Conservation (phyloP, 2,888 invertebrate species). For the Pilophorus perplexus region DNA sequence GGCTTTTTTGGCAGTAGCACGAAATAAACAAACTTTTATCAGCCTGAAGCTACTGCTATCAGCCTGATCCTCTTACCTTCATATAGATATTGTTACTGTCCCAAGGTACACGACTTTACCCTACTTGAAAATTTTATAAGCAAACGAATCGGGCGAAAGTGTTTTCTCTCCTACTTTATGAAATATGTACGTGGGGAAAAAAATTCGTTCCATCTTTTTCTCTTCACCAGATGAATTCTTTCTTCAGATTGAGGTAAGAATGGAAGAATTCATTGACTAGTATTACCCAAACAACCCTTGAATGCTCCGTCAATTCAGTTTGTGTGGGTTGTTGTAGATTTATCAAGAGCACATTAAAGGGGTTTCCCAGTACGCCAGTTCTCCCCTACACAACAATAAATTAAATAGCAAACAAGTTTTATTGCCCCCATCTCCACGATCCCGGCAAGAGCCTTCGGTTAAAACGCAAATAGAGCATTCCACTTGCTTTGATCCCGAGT, state of each 20-base stretch:
- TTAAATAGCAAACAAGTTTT: conserved; percentile 18
- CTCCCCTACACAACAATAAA: conserved; percentile 2
- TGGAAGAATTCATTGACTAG: too few species aligned
- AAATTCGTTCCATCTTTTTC: too few species aligned
- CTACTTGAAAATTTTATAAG: too few species aligned
- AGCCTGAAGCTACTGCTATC: not conserved
- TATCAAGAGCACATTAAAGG: conserved; percentile 15
- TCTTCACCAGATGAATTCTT: too few species aligned
- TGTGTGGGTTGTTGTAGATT: conserved; percentile 1
- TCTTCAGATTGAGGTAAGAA: too few species aligned
- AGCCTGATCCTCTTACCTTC: not conserved
- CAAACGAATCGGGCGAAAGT: too few species aligned
- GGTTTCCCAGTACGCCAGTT: conserved; percentile 1
- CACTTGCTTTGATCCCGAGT: not conserved
- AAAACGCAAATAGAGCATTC: conserved; percentile 4
- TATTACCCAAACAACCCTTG: too few species aligned
- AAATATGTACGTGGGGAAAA: too few species aligned
- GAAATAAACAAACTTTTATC: not conserved
- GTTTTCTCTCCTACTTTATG: too few species aligned
- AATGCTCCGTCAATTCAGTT: too few species aligned
- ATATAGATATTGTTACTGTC: not conserved
- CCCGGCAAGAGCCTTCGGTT: conserved; percentile 6
- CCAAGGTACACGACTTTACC: not conserved
- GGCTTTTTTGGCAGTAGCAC: not conserved
- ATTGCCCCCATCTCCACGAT: conserved; percentile 3